Base-by-base conservation (phyloP, 2,113 vertebrate genomes). In the Entelurus aequoreus region DNA sequence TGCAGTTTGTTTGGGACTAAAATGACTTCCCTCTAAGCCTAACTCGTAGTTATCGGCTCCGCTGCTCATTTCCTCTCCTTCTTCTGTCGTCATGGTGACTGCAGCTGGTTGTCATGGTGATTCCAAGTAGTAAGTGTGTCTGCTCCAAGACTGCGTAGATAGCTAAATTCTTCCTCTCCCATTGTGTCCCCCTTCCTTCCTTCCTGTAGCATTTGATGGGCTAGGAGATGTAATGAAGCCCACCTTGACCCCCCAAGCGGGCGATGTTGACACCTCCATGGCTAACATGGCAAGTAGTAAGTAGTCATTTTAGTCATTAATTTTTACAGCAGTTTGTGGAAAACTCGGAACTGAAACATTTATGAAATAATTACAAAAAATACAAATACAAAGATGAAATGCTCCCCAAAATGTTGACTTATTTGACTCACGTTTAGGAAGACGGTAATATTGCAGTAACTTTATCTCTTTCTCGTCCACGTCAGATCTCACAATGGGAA, bases 191-290 rank as follows among this genome's bases (percentile, higher is more conserved):
- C 42, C 55, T 44, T 21, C 16, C 56, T 48, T 35, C 71, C 65
- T 19, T 42, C 56, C 59, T 74, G 58, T 82, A 99, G 97, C 93
- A 74, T 98, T 98, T 88, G 96, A 95, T 88, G 96, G 94, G 72
- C 82, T 98, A 96, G 97, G 95, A 55, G 96, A 99, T 81, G 92
- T 99, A 84, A 94, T 99, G 78, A 97, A 95, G 91, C 97, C 97
- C 74, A 95, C 95, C 8, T 87, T 95, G 90, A 93, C 91, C 77
- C 94, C 96, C 63, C 82, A 95, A 69, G 90, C 93, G 35, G 93
- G 94, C 7, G 94, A 98, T 72, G 93, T 98, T 80, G 96, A 99
- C 81, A 93, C 95, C 0, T 96, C 95, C 70, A 94, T 98, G 85
- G 96, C 97, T 86, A 99, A 93, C 86, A 89, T 99, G 92, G 93